Base-by-base conservation (phyloP, 2,113 vertebrate genomes). In the Heterotilapia buettikoferi region DNA sequence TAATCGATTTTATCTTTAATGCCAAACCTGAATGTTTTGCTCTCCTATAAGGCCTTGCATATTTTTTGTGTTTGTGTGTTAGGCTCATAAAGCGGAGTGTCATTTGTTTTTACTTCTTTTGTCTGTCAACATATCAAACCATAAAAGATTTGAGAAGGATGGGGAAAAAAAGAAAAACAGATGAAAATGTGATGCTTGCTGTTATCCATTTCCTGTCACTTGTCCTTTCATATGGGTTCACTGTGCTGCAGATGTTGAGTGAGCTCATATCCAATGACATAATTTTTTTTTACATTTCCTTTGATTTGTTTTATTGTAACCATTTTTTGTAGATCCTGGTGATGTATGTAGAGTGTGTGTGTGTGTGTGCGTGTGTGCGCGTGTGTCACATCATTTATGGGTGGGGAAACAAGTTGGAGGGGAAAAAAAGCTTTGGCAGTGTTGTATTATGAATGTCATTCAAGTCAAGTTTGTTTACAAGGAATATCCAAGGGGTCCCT, bases 181-280 rank as follows among this genome's bases (percentile, higher is more conserved):
- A 82, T 80, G 6, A 43, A 56, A 68, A 85, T 82, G 66, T 31
- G 31, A 76, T 61, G 43, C 82, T 83, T 85, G 33, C 52, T 82
- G 66, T 91, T 87, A 47, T 38, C 83, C 78, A 83, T 91, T 91
- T 53, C 29, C 85, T 80, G 14, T 79, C 86, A 85, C 45, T 36
- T 6, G 82, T 91, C 88, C 86, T 93, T 91, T 71, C 93, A 89
- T 94, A 91, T 91, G 33, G 76, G 88, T 84, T 86, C 84, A 47
- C 90, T 84, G 33, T 84, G 29, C 24, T 71, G 33, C 71, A 50
- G 43, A 78, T 33, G 33, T 7, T 56, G 52, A 78, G 45, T 90
- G 86, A 93, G 63, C 92, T 71, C 57, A 88, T 92, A 89, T 92
- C 92, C 24, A 94, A 92, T 26, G 87, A 82, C 86, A 29, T 88